Evolutionary conservation across 92 coral and sea anemone species (phyloP), one percentile per base, ranked within the genome.

Genomic region (Zoanthus gigantus): DNA sequence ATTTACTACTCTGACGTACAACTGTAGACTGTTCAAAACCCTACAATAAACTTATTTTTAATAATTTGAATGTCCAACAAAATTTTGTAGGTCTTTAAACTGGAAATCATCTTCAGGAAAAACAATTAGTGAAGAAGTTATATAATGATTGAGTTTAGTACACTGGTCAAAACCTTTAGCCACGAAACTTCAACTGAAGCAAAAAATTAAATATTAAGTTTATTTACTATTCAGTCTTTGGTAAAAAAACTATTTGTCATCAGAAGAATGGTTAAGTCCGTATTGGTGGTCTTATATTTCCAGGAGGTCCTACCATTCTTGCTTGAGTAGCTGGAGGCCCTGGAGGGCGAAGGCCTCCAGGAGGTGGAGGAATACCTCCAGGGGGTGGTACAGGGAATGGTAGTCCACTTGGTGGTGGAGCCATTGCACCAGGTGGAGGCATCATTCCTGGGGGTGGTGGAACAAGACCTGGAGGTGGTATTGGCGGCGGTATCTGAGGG

Each of bases 391-490:
- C 88, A 44, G 91, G 98, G 86, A 94, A 96, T 42, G 98, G 98
- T 30, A 94, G 45, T 6, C 92, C 98, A 68, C 95, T 94, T 74
- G 98, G 98, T 72, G 98, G 98, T 77, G 98, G 98, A 71, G 90
- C 74, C 61, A 85, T 92, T 60, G 92, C 98, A 42, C 98, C 98
- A 28, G 96, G 94, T 15, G 98, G 98, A 44, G 94, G 94, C 92
- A 95, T 92, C 98, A 96, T 94, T 48, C 98, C 98, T 16, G 94
- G 95, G 87, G 98, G 98, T 68, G 98, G 98, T 60, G 98, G 96
- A 50, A 96, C 78, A 79, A 90, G 77, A 50, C 96, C 98, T 87
- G 98, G 95, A 32, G 97, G 97, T 16, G 97, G 97, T 14, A 92
- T 92, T 5, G 96, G 83, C 30, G 91, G 92, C 3, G 90, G 87